Evolutionary conservation across 2,113 vertebrate genomes (phyloP).

Genomic region (Marcusenius ussheri): DNA sequence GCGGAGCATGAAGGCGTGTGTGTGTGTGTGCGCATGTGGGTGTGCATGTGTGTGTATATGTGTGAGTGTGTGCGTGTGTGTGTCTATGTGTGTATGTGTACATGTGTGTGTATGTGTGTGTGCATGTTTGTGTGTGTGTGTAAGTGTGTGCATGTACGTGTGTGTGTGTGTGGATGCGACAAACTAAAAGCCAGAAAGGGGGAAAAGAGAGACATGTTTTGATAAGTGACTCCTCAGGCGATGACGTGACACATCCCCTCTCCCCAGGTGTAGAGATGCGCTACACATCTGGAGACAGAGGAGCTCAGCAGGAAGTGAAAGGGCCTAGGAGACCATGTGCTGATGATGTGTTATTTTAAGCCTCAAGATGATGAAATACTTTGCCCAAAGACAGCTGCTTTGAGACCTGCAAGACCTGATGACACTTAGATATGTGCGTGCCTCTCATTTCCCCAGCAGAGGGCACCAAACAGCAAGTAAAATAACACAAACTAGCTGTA

Average conservation of each 20-base stretch:
- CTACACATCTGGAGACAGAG: not conserved
- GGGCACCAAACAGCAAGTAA: slow-evolving; percentile 33
- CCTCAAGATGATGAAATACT: not conserved
- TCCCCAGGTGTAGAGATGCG: not conserved
- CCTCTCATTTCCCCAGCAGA: slow-evolving; percentile 39
- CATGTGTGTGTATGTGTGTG: not conserved
- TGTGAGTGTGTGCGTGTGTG: fast-evolving
- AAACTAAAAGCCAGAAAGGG: not conserved
- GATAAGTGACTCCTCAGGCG: not conserved
- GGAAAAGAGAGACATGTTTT: not conserved
- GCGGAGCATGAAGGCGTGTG: not conserved
- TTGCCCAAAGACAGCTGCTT: not conserved
- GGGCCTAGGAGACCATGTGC: not conserved
- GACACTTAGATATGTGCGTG: not conserved
- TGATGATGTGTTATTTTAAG: not conserved
- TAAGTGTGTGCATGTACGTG: not conserved
- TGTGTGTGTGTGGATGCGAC: not conserved
- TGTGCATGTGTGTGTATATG: not conserved
- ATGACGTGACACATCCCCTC: not conserved
- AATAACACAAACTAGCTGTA: not conserved
- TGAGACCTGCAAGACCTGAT: not conserved
- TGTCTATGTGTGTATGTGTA: not conserved
- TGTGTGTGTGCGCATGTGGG: not conserved
- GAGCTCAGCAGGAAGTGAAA: not conserved
- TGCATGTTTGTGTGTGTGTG: fast-evolving